Evolutionary conservation across 35 echinoderm and acorn worm genomes (phyloP).

Genomic region (Chiridota heheva): DNA sequence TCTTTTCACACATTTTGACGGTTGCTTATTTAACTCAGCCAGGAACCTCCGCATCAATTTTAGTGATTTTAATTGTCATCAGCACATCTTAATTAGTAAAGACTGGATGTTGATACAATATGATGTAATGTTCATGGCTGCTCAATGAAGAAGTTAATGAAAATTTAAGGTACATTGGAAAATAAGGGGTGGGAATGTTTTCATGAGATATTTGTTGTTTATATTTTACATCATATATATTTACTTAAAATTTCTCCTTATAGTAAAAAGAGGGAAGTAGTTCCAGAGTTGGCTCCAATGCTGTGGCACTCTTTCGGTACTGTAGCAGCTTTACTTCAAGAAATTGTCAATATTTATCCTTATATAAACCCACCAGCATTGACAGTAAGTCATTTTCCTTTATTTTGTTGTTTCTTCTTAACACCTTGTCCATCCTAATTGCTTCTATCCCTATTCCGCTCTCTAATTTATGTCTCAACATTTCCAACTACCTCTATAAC

Average conservation of each 20-base stretch:
- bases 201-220: not conserved
- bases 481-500: not conserved
- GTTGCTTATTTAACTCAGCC: no score
- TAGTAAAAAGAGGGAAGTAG: conserved; percentile 97
- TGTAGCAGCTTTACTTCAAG: conserved; percentile 94
- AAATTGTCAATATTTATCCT: conserved; percentile 99
- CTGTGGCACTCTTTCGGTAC: conserved; percentile 99
- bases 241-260: conserved; percentile 9
- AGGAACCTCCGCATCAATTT: no score
- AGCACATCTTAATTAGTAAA: no score
- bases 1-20: no score
- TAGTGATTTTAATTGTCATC: no score
- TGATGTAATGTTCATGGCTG: no score
- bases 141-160: no score
- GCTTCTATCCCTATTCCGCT: no score
- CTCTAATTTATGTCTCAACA: no score
- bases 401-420: not conserved
- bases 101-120: no score
- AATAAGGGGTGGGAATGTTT: not conserved
- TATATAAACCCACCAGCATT: conserved; percentile 94
- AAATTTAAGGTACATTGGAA: conserved; percentile 10
- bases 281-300: conserved; percentile 95
- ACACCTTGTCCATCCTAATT: not conserved
- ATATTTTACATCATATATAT: not conserved
- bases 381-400: conserved; percentile 64